Base-by-base conservation (phyloP, 1,140 invertebrate species). In the Lordiphosa mommai region DNA sequence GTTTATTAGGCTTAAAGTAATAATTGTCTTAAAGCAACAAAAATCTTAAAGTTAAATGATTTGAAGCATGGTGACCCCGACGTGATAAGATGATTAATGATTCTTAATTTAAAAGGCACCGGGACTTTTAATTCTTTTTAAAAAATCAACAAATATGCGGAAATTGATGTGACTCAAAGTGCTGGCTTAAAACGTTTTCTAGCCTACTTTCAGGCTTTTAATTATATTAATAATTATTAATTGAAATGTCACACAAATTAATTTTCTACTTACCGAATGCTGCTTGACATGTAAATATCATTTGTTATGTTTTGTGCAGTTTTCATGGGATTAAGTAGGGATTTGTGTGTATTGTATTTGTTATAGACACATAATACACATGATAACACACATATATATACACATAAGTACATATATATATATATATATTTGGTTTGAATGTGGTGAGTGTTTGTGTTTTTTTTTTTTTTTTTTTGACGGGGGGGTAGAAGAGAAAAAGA, bases 401-500 rank as follows among this genome's bases (percentile, higher is more conserved):
- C 49, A 64, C 60, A 67, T 49, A 66, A 58, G 67, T 53, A 72
- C 61, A 79, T 49, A 67, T 51, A 66, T 49, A 66, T 38, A 70
- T 63, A 72, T 60, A 68, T 51, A 72, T 41, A 56, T 33, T 66
- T 53, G 2, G 10, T 53, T 46, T 50, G 13, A 20, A 44, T 29
- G 29, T 36, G 14, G 23, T 33, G 30, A 33, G 16, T 34, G 47
- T 46, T 56, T 48, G 34, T 52, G 60, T 36, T 50, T 17, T 52
- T 43, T 32, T 38, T 48, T 32, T 36, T 61, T 34, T 59, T 9
- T 44, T 55, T 10, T 37, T 49, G 17, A 32, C 32, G 29, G n/a
- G 50, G 74, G 57, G 73, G 48, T 79, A 80, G 76, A 71, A 80
- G 76, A 74, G 61, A 74, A 82, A 80, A 74, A 80, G 66, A 80